Conservation (phyloP, 2,113 vertebrate species). For the Gallinago jamesoni region DNA sequence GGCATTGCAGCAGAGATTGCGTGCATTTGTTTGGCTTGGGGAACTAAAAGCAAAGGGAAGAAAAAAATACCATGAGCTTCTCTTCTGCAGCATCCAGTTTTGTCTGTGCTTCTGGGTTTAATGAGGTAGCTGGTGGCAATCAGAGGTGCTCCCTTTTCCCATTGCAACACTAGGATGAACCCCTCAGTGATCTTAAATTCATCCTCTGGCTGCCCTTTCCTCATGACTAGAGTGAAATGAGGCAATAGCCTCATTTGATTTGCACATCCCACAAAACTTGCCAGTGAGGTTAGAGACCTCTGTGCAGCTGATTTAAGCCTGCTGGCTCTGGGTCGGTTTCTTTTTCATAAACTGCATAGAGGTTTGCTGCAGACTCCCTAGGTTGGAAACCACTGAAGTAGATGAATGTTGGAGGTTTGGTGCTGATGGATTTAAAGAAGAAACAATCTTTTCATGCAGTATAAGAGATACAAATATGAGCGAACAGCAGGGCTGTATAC, state of each 20-base stretch:
- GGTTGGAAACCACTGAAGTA: neutral
- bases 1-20: neutral
- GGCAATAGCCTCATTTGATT: conserved; percentile 4
- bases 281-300: neutral
- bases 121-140: neutral
- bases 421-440: neutral
- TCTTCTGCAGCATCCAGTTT: neutral
- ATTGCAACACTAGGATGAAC: neutral
- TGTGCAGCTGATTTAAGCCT: neutral
- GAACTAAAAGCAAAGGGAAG: neutral
- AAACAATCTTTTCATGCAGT: neutral
- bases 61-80: neutral
- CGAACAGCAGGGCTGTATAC: neutral
- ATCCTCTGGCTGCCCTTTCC: neutral
- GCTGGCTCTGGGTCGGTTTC: neutral
- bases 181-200: neutral
- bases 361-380: neutral
- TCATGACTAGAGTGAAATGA: neutral
- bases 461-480: neutral
- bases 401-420: neutral
- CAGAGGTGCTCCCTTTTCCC: neutral
- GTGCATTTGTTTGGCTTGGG: neutral
- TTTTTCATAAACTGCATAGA: neutral
- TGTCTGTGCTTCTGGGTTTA: neutral
- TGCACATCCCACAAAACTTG: neutral